Evolutionary conservation across 1,140 invertebrate species (phyloP).

Genomic region (Zaprionus vittiger): DNA sequence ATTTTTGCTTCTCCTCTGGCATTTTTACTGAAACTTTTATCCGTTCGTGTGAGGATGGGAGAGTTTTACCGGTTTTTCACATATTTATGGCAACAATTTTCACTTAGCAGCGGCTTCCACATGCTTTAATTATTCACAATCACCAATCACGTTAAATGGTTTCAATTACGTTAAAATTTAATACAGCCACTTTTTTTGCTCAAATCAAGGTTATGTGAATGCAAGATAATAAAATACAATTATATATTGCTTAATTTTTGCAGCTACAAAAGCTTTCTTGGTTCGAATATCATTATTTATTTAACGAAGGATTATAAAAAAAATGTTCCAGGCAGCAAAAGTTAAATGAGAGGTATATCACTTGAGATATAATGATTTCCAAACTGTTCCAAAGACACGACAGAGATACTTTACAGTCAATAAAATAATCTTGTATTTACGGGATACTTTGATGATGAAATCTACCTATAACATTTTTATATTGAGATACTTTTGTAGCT

Average conservation of each 20-base stretch:
- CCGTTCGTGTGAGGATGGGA: not conserved
- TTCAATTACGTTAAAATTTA: slow-evolving; percentile 32
- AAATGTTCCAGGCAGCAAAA: no score
- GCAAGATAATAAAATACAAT: not conserved
- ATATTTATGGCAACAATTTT: slow-evolving; percentile 7
- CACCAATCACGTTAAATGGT: slow-evolving; percentile 18
- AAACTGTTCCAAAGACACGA: no score
- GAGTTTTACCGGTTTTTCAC: not conserved
- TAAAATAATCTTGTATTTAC: no score
- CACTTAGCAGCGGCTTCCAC: not conserved
- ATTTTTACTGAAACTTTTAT: not conserved
- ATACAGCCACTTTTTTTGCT: not conserved
- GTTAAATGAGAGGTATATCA: no score
- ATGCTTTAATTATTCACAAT: slow-evolving; percentile 11
- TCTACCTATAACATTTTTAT: no score
- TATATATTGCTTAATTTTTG: not conserved
- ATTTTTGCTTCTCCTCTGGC: not conserved
- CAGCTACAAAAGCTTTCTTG: not conserved
- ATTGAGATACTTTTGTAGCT: no score
- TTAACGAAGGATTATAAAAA: no score
- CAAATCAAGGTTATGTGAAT: not conserved
- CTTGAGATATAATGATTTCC: no score
- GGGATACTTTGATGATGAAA: no score
- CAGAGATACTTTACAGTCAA: no score
- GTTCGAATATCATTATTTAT: no score